Evolutionary conservation across 2,888 invertebrate genomes (phyloP).

Genomic region (Eilema griseolum): DNA sequence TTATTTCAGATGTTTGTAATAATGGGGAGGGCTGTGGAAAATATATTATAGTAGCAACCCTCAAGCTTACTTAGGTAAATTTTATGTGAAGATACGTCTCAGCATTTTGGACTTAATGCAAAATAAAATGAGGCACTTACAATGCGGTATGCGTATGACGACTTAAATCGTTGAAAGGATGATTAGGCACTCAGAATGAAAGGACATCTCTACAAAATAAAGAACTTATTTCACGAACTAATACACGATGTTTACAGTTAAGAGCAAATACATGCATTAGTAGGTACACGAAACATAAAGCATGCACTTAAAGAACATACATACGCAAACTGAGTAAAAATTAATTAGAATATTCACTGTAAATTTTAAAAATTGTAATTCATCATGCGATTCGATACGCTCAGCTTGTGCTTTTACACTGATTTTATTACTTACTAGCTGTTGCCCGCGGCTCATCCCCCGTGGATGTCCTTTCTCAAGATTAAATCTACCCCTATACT

Average conservation of each 20-base stretch:
- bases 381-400: neutral
- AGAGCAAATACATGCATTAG: no score
- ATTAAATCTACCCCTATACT: no score
- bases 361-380: no score
- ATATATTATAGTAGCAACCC: neutral
- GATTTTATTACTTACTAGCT: neutral
- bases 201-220: no score
- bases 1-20: conserved; percentile 9
- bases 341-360: no score
- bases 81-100: neutral
- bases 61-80: conserved; percentile 4
- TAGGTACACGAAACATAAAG: no score
- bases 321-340: no score
- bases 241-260: no score
- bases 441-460: no score
- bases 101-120: neutral
- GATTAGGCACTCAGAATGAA: neutral
- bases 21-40: neutral
- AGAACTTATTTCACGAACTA: no score
- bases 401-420: neutral
- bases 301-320: no score
- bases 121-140: neutral
- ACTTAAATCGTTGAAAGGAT: neutral
- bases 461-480: no score
- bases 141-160: neutral